Conservation (phyloP, 2,113 vertebrate species). For the Phrynocephalus versicolor region DNA sequence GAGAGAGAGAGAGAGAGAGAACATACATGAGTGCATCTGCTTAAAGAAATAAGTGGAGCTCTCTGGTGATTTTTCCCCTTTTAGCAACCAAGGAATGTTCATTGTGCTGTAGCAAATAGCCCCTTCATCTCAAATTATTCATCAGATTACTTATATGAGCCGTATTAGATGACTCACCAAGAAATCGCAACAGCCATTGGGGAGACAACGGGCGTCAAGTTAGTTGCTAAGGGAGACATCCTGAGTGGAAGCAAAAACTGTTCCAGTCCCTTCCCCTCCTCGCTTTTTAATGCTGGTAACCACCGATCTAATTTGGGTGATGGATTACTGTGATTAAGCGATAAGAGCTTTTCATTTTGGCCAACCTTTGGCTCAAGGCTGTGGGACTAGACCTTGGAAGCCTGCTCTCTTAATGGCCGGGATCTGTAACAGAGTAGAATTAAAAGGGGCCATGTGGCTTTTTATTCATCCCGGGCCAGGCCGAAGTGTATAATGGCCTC, state of each 20-base stretch:
- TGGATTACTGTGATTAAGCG: conserved; percentile 68
- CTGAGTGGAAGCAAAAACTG: conserved; percentile 54
- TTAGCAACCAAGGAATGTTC: conserved; percentile 4
- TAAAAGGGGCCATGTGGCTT: conserved; percentile 37
- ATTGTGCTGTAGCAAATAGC: conserved; percentile 14
- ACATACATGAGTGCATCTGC: not conserved
- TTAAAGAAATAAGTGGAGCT: not conserved
- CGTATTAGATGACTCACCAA: conserved; percentile 9
- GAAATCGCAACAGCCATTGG: conserved; percentile 41
- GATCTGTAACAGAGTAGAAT: conserved; percentile 46
- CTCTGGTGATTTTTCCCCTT: not conserved
- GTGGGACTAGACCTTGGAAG: conserved; percentile 15
- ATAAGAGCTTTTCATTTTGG: conserved; percentile 58
- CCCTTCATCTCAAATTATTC: conserved; percentile 27
- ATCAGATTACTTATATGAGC: conserved; percentile 37
- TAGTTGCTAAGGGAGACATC: conserved; percentile 61
- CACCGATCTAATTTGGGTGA: conserved; percentile 66
- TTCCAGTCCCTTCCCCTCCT: conserved; percentile 63
- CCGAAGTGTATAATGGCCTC: not conserved
- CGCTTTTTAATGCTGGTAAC: conserved; percentile 56
- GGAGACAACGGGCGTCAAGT: conserved; percentile 37
- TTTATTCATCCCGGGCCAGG: conserved; percentile 31
- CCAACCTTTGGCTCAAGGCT: conserved; percentile 53
- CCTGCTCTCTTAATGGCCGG: conserved; percentile 37
- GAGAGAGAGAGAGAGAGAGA: not conserved